Evolutionary conservation across 2,888 invertebrate species (phyloP).

Genomic region (Pyrrhosoma nymphula): DNA sequence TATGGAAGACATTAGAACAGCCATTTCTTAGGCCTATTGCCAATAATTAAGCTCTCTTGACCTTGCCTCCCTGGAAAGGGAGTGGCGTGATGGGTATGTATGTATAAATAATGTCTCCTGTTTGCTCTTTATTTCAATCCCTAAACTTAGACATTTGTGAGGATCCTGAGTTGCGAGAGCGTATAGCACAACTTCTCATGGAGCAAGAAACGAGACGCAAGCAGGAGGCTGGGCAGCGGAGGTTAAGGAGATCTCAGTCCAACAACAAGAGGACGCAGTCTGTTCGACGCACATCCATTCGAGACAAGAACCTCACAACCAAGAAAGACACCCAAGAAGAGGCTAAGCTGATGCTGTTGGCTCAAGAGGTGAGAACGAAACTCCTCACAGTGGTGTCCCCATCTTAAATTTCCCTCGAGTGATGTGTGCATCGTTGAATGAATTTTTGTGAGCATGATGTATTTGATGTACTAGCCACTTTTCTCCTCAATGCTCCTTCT

Average conservation of each 20-base stretch:
- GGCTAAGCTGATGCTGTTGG: slow-evolving; percentile 86
- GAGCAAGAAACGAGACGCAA: slow-evolving; percentile 91
- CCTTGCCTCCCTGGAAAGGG: too few relatives aligned
- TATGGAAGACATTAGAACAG: too few relatives aligned
- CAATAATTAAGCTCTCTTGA: too few relatives aligned
- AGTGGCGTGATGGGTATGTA: too few relatives aligned
- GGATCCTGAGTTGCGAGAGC: slow-evolving; percentile 94
- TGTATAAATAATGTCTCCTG: too few relatives aligned
- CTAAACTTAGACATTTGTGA: slow-evolving; percentile 91
- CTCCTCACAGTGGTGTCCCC: neutral
- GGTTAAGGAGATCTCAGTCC: slow-evolving; percentile 87
- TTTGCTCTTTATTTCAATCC: slow-evolving; percentile 6
- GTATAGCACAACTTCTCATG: slow-evolving; percentile 91
- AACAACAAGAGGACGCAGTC: slow-evolving; percentile 92
- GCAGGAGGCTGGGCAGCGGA: slow-evolving; percentile 82
- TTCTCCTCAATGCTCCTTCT: too few relatives aligned
- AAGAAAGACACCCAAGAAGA: slow-evolving; percentile 97
- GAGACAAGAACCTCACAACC: slow-evolving; percentile 95
- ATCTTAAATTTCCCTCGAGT: neutral
- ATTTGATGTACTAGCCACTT: too few relatives aligned
- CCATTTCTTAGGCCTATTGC: too few relatives aligned
- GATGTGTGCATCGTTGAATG: too few relatives aligned
- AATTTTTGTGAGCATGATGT: too few relatives aligned
- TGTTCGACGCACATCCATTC: slow-evolving; percentile 93
- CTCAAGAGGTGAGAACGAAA: slow-evolving; percentile 79